Base-by-base conservation (phyloP, 2,797 vertebrate genomes). In the Emydoidea blandingii region DNA sequence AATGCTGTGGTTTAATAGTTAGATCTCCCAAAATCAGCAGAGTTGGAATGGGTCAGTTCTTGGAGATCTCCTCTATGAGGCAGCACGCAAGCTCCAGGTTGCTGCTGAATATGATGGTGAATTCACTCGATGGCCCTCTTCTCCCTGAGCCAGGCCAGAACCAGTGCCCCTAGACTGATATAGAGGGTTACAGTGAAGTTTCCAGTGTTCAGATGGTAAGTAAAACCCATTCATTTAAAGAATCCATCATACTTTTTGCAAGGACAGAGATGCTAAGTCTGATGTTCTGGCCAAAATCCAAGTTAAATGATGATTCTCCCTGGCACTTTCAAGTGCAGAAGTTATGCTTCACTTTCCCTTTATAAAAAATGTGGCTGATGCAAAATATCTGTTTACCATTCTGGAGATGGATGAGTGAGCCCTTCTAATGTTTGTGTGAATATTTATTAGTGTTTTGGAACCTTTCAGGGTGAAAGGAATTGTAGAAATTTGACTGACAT, bases 11-110 rank as follows among this genome's bases (percentile, higher is more conserved):
- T 88, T 92, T 90, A 2, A 6, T 72, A 72, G n/a, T 37, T 54
- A 87, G 95, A 92, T 97, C 87, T 86, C 91, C 91, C 31, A 15
- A 89, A 96, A 94, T 96, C 85, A 96, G 96, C 81, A 27, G 92
- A 91, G 92, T 96, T 91, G 91, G 91, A 84, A 88, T 87, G 78
- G 85, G 56, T 76, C 85, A 85, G 56, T 72, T 81, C 83, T 50
- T 21, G 84, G 92, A 90, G n/a, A n/a, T 18, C 19, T n/a, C 34
- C 34, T 19, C 18, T 19, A 31, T 65, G 65, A 5, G 65, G 18
- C n/a, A 37, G 65, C 19, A 68, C 37, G 10, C n/a, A 37, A 37
- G 5, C 19, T 11, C 18, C 16, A 68, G n/a, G 18, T 68, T 68
- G 65, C 19, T 18, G 34, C 34, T 19, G 62, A 9, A n/a, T n/a